Base-by-base conservation (phyloP, 2,888 invertebrate genomes). In the Synergus japonicus region DNA sequence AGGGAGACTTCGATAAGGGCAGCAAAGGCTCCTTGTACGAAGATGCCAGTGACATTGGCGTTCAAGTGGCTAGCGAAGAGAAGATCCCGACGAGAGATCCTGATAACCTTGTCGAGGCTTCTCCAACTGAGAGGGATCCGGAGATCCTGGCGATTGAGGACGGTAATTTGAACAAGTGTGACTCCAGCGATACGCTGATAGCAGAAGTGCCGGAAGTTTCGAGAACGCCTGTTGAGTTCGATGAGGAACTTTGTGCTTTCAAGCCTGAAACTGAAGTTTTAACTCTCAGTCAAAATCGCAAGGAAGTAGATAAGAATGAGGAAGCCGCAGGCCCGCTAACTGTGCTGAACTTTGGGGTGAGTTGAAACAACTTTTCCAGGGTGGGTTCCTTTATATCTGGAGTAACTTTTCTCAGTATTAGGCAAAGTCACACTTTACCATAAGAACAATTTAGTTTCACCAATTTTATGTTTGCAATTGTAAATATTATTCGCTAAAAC, bases 141-240 rank as follows among this genome's bases (percentile, higher is more conserved):
- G 69, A 58, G 22, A 77, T 83, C 29, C 78, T 81, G 9, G 86
- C 82, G 76, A 79, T 79, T 43, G 86, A 85, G 65, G 81, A 86
- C 60, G 85, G 87, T 65, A 84, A 83, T 65, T 82, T 90, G 77
- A 88, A 89, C 81, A 91, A 90, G 85, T 91, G 91, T 81, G 90
- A 89, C 77, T 91, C 91, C 18, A 91, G 87, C 77, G 90, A 91
- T 73, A 91, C 91, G 0, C 83, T 91, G 41, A 90, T 90, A 41
- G 90, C 89, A 15, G 91, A 91, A 82, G 82, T 84, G 64, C 84
- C 86, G 65, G 88, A 89, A 78, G 76, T 79, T 18, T 44, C 79
- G 15, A 78, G 64, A 44, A 77, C 77, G 29, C 41, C 63, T 15
- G 29, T 43, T 29, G 29, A 77, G 18, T 64, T 63, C 18, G n/a